phyloP scores from a whole-genome alignment of 2,797 vertebrate genomes.

The Gymnoscopelus microlampas region DNA sequence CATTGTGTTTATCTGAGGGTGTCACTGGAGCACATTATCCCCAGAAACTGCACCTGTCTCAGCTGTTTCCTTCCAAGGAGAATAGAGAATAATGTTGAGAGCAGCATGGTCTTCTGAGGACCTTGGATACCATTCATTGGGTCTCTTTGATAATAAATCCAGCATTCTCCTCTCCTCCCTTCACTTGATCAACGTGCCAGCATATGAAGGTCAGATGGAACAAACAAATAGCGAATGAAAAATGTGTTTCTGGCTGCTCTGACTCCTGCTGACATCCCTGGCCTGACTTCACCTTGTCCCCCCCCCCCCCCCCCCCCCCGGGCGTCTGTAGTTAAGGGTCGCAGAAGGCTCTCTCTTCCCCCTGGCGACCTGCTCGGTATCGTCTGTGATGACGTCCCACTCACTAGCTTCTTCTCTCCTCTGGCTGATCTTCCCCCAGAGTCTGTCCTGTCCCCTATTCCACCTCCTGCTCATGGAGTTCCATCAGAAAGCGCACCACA shows the following conservation, averaged over 20 bases:
- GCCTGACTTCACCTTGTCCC: not conserved
- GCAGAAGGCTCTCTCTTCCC: not conserved
- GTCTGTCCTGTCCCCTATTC: not conserved
- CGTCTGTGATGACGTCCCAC: not conserved
- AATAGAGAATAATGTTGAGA: constrained; percentile 17
- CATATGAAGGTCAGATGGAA: constrained; percentile 46
- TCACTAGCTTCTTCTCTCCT: constrained; percentile 7
- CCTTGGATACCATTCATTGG: constrained; percentile 54
- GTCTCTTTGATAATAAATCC: constrained; percentile 65
- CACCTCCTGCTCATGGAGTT: not conserved
- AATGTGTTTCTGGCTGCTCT: not conserved
- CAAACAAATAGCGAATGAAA: constrained; percentile 18
- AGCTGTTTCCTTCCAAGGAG: constrained; percentile 32
- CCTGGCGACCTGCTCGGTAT: not conserved
- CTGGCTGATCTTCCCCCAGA: constrained; percentile 6
- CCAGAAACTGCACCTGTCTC: constrained; percentile 47
- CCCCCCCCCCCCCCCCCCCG: not conserved
- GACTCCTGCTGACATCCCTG: not conserved
- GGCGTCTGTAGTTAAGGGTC: not conserved
- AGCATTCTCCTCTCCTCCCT: constrained; percentile 22
- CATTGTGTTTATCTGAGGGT: constrained; percentile 45
- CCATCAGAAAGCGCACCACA: not conserved
- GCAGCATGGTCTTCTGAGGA: constrained; percentile 41
- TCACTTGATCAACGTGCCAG: constrained; percentile 45
- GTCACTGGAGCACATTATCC: constrained; percentile 53